These are phyloP conservation scores for Poeciliopsis paucimaculata DNA, from an alignment of 2,797 vertebrate genomes.

Conservation along the genomic window DNA sequence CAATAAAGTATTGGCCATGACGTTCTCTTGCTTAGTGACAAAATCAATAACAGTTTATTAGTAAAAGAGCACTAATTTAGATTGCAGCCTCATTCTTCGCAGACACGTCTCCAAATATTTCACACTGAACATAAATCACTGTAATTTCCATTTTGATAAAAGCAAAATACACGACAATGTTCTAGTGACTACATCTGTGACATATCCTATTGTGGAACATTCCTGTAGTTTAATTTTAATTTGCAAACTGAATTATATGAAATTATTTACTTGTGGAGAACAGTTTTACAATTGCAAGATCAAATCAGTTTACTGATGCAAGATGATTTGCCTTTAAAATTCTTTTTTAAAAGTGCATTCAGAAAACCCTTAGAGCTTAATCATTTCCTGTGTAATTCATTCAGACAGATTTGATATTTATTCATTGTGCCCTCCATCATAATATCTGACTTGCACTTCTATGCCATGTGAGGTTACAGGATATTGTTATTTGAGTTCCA, in stretches of 20 bases:
- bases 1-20: constrained; percentile 71
- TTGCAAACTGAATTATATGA: neutral
- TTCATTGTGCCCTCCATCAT: neutral
- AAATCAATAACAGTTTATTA: constrained; percentile 74
- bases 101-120: neutral
- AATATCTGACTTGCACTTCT: neutral
- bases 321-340: neutral
- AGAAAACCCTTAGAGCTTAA: neutral
- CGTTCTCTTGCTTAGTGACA: constrained; percentile 49
- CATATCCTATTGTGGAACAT: neutral
- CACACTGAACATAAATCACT: neutral
- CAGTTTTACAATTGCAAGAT: neutral
- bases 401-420: neutral
- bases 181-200: neutral
- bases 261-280: neutral
- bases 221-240: neutral
- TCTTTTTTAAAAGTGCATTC: neutral
- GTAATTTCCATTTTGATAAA: neutral
- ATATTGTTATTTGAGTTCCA: neutral
- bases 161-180: neutral
- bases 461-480: neutral
- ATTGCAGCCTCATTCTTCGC: constrained; percentile 23
- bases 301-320: neutral
- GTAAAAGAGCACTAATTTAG: constrained; percentile 37
- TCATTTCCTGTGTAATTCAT: neutral